A percentile compares a stretch with the other conserved stretches of the same genome.
These are phyloP conservation scores for Chrosomus eos DNA, from an alignment of 2,797 vertebrate species.

Conservation along the genomic window DNA sequence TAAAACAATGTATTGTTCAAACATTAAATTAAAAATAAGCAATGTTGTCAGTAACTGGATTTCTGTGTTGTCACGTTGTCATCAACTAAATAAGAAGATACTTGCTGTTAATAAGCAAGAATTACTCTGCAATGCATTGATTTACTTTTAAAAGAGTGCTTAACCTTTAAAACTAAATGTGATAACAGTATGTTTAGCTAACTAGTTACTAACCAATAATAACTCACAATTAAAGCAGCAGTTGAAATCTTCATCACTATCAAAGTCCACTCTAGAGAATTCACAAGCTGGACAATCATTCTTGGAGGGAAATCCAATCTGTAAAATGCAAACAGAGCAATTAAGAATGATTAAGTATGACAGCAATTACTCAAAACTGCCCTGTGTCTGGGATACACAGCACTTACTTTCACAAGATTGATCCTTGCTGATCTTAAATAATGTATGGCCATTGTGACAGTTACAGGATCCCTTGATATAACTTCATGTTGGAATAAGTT, in stretches of 20 bases:
- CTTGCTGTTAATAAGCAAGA: too few relatives aligned
- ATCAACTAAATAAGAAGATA: too few relatives aligned
- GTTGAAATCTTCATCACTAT: constrained; percentile 96
- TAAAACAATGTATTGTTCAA: too few relatives aligned
- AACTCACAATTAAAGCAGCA: constrained; percentile 87
- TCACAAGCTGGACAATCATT: constrained; percentile 88
- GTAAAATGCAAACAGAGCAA: constrained; percentile 41
- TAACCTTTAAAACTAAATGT: too few relatives aligned
- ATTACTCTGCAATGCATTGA: too few relatives aligned
- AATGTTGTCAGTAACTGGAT: too few relatives aligned
- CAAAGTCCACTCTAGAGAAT: constrained; percentile 94
- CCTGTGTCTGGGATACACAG: not conserved
- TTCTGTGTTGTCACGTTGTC: too few relatives aligned
- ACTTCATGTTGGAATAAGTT: constrained; percentile 90
- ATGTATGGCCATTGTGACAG: constrained; percentile 84
- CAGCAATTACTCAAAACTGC: not conserved
- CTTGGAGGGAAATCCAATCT: constrained; percentile 96
- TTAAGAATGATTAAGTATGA: not conserved
- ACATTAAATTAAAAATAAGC: too few relatives aligned
- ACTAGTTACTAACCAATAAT: too few relatives aligned
- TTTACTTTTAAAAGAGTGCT: too few relatives aligned
- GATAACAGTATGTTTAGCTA: too few relatives aligned
- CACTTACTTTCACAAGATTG: constrained; percentile 89
- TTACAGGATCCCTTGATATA: constrained; percentile 82
- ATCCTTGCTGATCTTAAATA: constrained; percentile 88